A percentile compares a stretch with the other conserved stretches of the same genome.
Evolutionary conservation across 2,888 invertebrate species (phyloP).

Genomic region (Fragum fragum): DNA sequence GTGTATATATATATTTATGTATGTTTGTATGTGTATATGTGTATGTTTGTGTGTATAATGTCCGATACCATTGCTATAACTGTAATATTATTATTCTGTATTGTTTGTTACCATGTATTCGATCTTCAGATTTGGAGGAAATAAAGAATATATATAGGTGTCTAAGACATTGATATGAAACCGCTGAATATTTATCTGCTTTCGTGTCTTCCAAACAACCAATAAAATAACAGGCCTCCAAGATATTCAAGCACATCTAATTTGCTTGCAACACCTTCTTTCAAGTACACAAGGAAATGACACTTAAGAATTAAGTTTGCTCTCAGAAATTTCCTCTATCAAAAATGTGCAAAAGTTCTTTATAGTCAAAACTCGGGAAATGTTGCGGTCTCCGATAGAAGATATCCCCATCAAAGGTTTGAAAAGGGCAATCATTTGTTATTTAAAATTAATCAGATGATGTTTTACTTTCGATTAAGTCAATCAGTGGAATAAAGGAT

Average conservation of each 20-base stretch:
- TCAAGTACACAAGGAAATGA: background rate
- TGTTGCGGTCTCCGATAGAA: background rate
- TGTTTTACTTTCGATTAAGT: background rate
- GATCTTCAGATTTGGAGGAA: no score
- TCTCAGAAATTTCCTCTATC: background rate
- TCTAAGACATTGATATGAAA: no score
- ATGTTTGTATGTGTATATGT: no score
- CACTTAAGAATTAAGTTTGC: background rate
- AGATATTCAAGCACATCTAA: background rate
- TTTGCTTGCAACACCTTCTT: background rate
- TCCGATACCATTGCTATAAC: no score
- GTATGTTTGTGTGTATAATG: no score
- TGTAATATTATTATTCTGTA: no score
- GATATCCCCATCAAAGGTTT: background rate
- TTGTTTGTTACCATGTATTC: no score
- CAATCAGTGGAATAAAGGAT: background rate
- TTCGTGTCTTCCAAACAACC: no score
- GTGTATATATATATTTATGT: no score
- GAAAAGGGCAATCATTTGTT: background rate
- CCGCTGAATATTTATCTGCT: no score
- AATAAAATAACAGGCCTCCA: background rate
- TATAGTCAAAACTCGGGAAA: background rate
- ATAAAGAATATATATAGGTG: no score
- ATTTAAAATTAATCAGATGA: background rate
- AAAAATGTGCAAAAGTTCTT: background rate